Evolutionary conservation across 2,113 vertebrate species (phyloP).

Genomic region (Neotoma lepida): DNA sequence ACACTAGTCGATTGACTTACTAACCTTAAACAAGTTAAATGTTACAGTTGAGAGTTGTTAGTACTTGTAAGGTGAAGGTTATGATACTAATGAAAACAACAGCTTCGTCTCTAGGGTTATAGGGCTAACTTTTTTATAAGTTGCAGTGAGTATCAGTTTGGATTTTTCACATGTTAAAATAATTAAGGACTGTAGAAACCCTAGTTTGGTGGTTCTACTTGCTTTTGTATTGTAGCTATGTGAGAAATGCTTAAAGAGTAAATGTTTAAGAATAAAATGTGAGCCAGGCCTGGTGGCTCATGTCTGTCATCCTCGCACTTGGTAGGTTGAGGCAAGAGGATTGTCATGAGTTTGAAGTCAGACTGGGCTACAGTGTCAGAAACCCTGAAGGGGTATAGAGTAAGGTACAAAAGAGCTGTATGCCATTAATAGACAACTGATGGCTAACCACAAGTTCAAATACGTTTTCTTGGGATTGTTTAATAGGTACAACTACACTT

Average conservation of each 20-base stretch:
- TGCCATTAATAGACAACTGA: background rate
- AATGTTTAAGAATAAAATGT: background rate
- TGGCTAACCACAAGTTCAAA: background rate
- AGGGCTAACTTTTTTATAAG: background rate
- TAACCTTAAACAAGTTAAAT: slow-evolving; percentile 1
- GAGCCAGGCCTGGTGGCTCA: background rate
- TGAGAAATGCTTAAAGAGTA: slow-evolving; percentile 17
- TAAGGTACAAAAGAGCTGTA: background rate
- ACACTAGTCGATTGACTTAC: slow-evolving; percentile 4
- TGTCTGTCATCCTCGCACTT: background rate
- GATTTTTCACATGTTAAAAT: background rate
- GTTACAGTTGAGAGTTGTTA: slow-evolving; percentile 14
- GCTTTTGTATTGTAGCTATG: background rate
- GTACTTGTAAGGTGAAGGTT: background rate
- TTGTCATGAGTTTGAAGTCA: background rate
- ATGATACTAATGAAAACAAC: slow-evolving; percentile 7
- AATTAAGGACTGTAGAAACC: slow-evolving; percentile 1
- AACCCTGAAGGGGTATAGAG: background rate
- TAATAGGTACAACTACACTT: background rate
- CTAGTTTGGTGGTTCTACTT: background rate
- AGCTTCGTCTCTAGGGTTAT: slow-evolving; percentile 18
- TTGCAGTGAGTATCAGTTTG: background rate
- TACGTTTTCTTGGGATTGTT: background rate
- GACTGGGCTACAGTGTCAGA: background rate
- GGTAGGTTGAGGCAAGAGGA: background rate